These are phyloP conservation scores for Zaprionus capensis DNA, from an alignment of 1,140 invertebrate genomes.

Conservation along the genomic window DNA sequence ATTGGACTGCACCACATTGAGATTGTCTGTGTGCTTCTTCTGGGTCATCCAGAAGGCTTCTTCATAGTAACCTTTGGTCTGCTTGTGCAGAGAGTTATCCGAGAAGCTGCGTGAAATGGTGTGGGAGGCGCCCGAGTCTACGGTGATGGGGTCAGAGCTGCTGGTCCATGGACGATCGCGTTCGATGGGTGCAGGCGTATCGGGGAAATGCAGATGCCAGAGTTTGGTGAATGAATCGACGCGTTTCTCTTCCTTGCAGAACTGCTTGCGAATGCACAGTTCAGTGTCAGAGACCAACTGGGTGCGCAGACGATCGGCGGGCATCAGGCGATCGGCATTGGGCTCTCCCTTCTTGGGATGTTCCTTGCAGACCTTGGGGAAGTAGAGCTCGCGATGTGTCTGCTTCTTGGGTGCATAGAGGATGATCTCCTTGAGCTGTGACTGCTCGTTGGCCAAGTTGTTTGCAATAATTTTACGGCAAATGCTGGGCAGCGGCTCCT, in stretches of 20 bases:
- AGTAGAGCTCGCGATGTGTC: constrained; percentile 52
- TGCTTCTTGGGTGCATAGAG: constrained; percentile 52
- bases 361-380: constrained; percentile 50
- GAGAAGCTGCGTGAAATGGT: constrained; percentile 34
- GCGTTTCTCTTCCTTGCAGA: constrained; percentile 1
- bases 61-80: constrained; percentile 26
- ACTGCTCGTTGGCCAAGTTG: constrained; percentile 46
- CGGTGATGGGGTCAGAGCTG: constrained; percentile 40
- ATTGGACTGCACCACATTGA: constrained; percentile 67
- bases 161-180: constrained; percentile 40
- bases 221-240: neutral
- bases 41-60: constrained; percentile 31
- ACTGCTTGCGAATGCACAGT: constrained; percentile 11
- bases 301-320: neutral
- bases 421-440: constrained; percentile 25
- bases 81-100: constrained; percentile 15
- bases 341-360: neutral
- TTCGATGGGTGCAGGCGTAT: neutral
- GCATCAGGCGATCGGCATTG: neutral
- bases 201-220: neutral
- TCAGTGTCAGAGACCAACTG: neutral
- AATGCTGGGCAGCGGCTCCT: constrained; percentile 43
- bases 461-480: constrained; percentile 56
- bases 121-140: constrained; percentile 32
- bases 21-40: constrained; percentile 21